Evolutionary conservation across 2,888 invertebrate genomes (phyloP).

Genomic region (Campaea margaritaria): DNA sequence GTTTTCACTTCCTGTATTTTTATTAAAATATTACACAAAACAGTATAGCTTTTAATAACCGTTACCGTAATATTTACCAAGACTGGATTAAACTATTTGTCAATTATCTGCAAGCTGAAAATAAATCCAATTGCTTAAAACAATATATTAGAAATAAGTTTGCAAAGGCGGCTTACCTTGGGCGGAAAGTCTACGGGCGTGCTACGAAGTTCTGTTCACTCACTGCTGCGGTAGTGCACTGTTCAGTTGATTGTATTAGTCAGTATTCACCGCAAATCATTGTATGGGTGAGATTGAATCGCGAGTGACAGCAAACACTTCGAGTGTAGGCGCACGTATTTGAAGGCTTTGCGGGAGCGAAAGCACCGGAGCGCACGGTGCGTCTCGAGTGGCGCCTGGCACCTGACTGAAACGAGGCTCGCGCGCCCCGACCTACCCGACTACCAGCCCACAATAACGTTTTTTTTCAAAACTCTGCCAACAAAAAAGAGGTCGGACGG

Average conservation of each 20-base stretch:
- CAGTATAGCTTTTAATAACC: too few species aligned
- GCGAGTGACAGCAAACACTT: conserved; percentile 36
- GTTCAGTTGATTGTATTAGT: conserved; percentile 32
- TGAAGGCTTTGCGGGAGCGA: conserved; percentile 63
- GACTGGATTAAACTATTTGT: too few species aligned
- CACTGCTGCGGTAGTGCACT: conserved; percentile 64
- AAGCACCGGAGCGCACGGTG: conserved; percentile 59
- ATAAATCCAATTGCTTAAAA: too few species aligned
- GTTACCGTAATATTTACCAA: too few species aligned
- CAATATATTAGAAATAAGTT: background rate
- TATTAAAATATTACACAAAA: too few species aligned
- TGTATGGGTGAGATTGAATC: conserved; percentile 25
- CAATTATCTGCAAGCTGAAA: too few species aligned
- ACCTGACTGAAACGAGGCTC: conserved; percentile 81
- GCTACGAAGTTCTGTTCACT: conserved; percentile 60
- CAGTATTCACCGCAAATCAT: conserved; percentile 42
- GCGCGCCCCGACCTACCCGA: conserved; percentile 83
- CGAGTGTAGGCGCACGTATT: conserved; percentile 49
- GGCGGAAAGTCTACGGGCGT: conserved; percentile 53
- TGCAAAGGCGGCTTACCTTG: conserved; percentile 56
- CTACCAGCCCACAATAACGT: conserved; percentile 72
- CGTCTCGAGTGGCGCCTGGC: conserved; percentile 78
- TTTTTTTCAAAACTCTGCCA: conserved; percentile 75
- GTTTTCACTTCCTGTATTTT: too few species aligned
- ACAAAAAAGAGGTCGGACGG: conserved; percentile 77